Evolutionary conservation across 1,140 invertebrate genomes (phyloP), one percentile per base, ranked within the genome.

Genomic region (Heliconius hermathena): DNA sequence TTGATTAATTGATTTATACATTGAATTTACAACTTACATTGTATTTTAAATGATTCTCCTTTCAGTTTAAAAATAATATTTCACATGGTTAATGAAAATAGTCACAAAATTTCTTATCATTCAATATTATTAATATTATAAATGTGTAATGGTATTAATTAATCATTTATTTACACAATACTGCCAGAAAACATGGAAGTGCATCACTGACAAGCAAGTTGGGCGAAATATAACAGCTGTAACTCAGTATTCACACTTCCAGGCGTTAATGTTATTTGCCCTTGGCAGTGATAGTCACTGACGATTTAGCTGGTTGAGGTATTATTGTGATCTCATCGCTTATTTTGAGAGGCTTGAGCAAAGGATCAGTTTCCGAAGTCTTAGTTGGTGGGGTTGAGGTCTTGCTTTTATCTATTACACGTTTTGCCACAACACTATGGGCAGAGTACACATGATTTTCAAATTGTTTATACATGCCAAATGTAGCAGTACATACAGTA

Each of bases 401-500:
- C 94, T 96, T 96, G 92, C 97, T 97, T 89, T 97, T 97, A 88
- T 97, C 97, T 95, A 97, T 97, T n/a, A 97, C 97, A 80, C 97
- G 96, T 85, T 97, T 98, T 16, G 97, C 97, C 13, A 97, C 97
- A n/a, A 97, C 97, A 93, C 97, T 98, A 88, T 99, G 98, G 20
- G 98, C 98, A 26, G 98, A 98, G 87, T 99, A 99, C 1, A 99
- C 98, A 93, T 99, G 98, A 91, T 98, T 99, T 89, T 99, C 98
- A 90, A 99, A 99, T 85, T 98, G 97, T 94, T 98, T 98, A 95
- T 99, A 99, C 97, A 99, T 98, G 78, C 98, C 98, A 91, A 99
- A 99, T 46, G 98, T 99, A 71, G 98, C 98, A 79, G 98, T 98
- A 94, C 98, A 99, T 26, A 99, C 98, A 72, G 98, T 99, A 94